These are phyloP conservation scores for Phrynosoma platyrhinos DNA, from an alignment of 2,113 vertebrate species.

Conservation along the genomic window DNA sequence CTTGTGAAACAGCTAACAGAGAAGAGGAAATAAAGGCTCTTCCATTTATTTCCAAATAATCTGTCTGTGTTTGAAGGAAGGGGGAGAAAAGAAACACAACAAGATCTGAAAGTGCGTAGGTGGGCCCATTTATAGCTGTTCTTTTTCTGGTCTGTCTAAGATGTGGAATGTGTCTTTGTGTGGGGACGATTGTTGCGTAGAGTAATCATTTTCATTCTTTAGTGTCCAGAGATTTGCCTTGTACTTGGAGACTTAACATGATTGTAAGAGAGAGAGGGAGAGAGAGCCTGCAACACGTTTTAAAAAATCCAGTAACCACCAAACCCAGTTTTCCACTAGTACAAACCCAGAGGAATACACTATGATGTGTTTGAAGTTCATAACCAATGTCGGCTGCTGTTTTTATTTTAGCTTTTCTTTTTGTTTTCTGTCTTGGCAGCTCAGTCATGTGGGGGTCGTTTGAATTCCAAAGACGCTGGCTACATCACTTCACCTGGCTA, in stretches of 20 bases:
- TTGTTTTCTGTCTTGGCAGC: conserved; percentile 66
- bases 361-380: conserved; percentile 45
- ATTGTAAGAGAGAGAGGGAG: conserved; percentile 44
- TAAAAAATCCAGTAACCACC: background rate
- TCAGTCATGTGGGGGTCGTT: conserved; percentile 85
- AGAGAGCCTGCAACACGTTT: conserved; percentile 45
- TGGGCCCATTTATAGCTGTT: conserved; percentile 65
- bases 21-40: conserved; percentile 42
- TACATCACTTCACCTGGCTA: conserved; percentile 99
- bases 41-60: conserved; percentile 58
- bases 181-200: conserved; percentile 31
- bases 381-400: background rate
- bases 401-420: conserved; percentile 33
- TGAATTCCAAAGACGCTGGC: conserved; percentile 93
- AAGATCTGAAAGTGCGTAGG: conserved; percentile 56
- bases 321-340: conserved; percentile 27
- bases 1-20: conserved; percentile 57
- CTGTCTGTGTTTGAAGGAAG: conserved; percentile 51
- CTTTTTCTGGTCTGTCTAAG: conserved; percentile 64
- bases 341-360: background rate
- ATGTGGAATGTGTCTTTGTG: conserved; percentile 50
- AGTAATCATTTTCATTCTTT: conserved; percentile 60
- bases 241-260: conserved; percentile 31
- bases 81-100: background rate
- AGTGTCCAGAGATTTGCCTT: conserved; percentile 64